Evolutionary conservation across 2,888 invertebrate genomes (phyloP), one percentile per base, ranked within the genome.

Genomic region (Tenthredo scrophulariae): DNA sequence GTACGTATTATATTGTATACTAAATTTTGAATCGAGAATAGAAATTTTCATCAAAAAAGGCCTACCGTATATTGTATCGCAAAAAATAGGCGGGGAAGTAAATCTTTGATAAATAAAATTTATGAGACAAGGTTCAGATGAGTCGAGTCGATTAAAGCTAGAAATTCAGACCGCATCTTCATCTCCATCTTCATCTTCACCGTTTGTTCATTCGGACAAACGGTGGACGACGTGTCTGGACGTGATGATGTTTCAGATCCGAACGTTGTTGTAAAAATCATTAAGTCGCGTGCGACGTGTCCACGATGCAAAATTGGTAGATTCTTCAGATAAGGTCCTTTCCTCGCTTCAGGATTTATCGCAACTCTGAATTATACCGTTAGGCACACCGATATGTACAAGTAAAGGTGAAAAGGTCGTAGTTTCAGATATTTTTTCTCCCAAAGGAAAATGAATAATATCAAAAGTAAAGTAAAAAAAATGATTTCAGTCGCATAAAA

Each of bases 251-350:
- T 79, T 79, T 22, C 22, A 80, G 80, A 62, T 40, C 40, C 40
- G n/a, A 80, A 7, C 58, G 37, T 37, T n/a, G 40, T 37, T 15
- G 15, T 9, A 37, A 62, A 58, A 62, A 80, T 37, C 37, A 50
- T 22, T 40, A 40, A 50, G 58, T 58, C 58, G 80, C 37, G 58
- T 62, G 58, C 58, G 80, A 80, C 80, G 80, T 79, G 79, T 58
- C 15, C 58, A 58, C 54, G 79, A 46, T 79, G 79, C 37, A 58
- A 79, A 79, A 79, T 58, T 40, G 33, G n/a, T n/a, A 40, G n/a
- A 62, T 80, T 22, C 40, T 37, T 54, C 15, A 22, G 58, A 80
- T 80, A 80, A 62, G 80, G 62, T 80, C 58, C 80, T 80, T 62
- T 80, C 22, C 62, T 80, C 37, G 37, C 37, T 62, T 58, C 40